Evolutionary conservation across 2,797 vertebrate genomes (phyloP).

Genomic region (Enteromius paludinosus): DNA sequence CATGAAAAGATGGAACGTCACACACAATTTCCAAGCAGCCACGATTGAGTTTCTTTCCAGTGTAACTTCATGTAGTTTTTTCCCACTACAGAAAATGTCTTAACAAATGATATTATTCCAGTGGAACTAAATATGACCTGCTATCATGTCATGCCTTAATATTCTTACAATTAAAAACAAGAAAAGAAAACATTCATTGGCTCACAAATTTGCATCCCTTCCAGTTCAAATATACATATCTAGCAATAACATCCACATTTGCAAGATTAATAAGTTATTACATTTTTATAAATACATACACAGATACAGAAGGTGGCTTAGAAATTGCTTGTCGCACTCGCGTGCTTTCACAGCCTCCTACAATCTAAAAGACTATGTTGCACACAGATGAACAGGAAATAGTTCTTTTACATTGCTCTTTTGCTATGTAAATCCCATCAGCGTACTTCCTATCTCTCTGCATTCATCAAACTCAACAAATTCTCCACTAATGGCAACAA

Average conservation of each 20-base stretch:
- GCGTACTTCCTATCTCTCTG: slow-evolving; percentile 62
- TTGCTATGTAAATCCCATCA: slow-evolving; percentile 59
- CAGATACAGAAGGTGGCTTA: slow-evolving; percentile 71
- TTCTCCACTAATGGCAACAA: slow-evolving; percentile 29
- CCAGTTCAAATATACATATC: slow-evolving; percentile 77
- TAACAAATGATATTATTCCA: slow-evolving; percentile 23
- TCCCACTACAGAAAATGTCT: neutral
- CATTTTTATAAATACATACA: slow-evolving; percentile 71
- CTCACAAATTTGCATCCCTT: slow-evolving; percentile 54
- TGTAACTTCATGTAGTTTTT: neutral
- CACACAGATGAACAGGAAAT: slow-evolving; percentile 74
- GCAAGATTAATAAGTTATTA: slow-evolving; percentile 81
- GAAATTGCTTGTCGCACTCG: slow-evolving; percentile 77
- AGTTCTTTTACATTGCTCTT: slow-evolving; percentile 64
- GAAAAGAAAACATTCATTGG: slow-evolving; percentile 56
- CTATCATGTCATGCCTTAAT: slow-evolving; percentile 30
- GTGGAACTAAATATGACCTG: slow-evolving; percentile 29
- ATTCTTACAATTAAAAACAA: slow-evolving; percentile 21
- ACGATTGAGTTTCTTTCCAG: slow-evolving; percentile 13
- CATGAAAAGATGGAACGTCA: slow-evolving; percentile 6
- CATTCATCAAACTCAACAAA: slow-evolving; percentile 45
- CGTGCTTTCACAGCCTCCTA: slow-evolving; percentile 75
- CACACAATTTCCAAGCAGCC: slow-evolving; percentile 23
- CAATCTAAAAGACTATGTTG: slow-evolving; percentile 78
- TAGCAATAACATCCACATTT: slow-evolving; percentile 81